phyloP scores from a whole-genome alignment of 2,113 vertebrate genomes.

The Piliocolobus tephrosceles region DNA sequence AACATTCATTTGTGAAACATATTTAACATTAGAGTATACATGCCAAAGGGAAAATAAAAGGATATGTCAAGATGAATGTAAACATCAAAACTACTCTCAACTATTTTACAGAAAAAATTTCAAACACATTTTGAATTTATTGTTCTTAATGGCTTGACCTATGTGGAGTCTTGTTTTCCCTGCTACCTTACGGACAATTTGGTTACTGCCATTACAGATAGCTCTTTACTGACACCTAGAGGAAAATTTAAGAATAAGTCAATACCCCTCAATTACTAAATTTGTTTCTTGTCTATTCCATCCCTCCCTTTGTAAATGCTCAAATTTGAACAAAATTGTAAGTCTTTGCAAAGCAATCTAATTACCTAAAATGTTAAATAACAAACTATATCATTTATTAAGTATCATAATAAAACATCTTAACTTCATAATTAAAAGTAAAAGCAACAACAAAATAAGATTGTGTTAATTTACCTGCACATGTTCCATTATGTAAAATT shows the following conservation, averaged over 20 bases:
- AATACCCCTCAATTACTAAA: background rate
- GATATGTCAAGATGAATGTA: background rate
- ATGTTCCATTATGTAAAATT: slow-evolving; percentile 96
- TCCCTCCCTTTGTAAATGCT: background rate
- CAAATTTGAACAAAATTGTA: slow-evolving; percentile 6
- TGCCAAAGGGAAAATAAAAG: background rate
- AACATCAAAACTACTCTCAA: background rate
- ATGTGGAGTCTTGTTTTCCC: background rate
- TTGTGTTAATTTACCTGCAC: slow-evolving; percentile 85
- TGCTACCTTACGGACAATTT: background rate
- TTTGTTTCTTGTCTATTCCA: background rate
- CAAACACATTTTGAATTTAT: slow-evolving; percentile 11
- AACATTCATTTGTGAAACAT: slow-evolving; percentile 1
- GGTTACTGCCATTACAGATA: background rate
- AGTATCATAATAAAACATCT: background rate
- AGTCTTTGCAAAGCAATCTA: background rate
- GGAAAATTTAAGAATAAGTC: slow-evolving; percentile 9
- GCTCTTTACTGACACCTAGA: slow-evolving; percentile 72
- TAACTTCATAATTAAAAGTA: slow-evolving; percentile 16
- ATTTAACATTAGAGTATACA: background rate
- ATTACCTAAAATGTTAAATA: slow-evolving; percentile 6
- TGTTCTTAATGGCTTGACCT: background rate
- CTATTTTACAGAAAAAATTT: background rate
- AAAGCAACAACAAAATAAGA: background rate
- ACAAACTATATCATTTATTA: background rate